Conservation (phyloP, 1,140 invertebrate genomes). For the Meloidogyne hapla region DNA sequence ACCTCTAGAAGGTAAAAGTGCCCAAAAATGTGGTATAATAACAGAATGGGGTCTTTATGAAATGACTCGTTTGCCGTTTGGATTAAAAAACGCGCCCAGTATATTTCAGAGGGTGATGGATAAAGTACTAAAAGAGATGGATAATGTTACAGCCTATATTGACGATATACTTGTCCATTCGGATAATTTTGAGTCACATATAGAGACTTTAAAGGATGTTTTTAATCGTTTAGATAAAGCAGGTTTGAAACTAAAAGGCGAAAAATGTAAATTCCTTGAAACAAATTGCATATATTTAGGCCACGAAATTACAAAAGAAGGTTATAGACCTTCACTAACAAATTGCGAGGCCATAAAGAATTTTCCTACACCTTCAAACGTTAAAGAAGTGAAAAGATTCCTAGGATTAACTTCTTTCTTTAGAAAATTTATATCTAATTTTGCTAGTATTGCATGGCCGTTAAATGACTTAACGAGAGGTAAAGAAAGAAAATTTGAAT, state of each 20-base stretch:
- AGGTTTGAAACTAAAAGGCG: background rate
- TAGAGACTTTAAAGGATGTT: background rate
- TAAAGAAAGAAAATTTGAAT: background rate
- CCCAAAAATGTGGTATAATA: constrained; percentile 15
- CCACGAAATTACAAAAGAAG: background rate
- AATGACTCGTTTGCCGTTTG: constrained; percentile 10
- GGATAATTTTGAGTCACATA: background rate
- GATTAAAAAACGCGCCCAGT: constrained; percentile 5
- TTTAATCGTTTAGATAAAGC: background rate
- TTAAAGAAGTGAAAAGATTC: constrained; percentile 9
- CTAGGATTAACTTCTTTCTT: background rate
- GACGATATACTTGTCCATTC: constrained; percentile 2
- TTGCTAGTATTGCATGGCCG: background rate
- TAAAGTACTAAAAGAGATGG: background rate
- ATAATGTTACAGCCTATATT: background rate
- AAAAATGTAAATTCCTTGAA: constrained; percentile 11
- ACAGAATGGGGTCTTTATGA: constrained; percentile 6
- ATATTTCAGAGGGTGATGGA: constrained; percentile 14
- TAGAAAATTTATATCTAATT: background rate
- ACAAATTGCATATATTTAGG: constrained; percentile 7
- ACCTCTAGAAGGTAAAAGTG: constrained; percentile 1
- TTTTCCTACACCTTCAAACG: background rate
- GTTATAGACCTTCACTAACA: background rate
- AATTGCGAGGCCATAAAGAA: constrained; percentile 4
- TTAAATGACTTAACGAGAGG: constrained; percentile 2